A percentile compares a stretch with the other conserved stretches of the same genome.
phyloP scores from a whole-genome alignment of 2,797 vertebrate genomes.

The Bradypodion pumilum region DNA sequence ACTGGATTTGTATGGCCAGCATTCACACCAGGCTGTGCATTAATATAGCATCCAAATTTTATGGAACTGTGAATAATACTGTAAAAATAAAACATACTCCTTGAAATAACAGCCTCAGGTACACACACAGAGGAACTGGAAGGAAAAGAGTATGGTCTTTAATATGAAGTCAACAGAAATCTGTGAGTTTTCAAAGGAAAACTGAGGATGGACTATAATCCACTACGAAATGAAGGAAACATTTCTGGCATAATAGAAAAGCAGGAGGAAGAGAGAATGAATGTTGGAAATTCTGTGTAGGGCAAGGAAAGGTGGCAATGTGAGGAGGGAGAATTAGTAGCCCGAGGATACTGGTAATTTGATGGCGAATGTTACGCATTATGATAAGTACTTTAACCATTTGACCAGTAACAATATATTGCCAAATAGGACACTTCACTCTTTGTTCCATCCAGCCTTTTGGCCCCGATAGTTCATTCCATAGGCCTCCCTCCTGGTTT shows the following conservation, averaged over 20 bases:
- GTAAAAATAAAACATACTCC: not conserved
- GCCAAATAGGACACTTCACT: not conserved
- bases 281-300: not conserved
- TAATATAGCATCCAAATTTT: not conserved
- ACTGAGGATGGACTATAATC: too few relatives aligned
- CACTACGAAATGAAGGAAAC: not conserved
- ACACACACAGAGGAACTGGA: not conserved
- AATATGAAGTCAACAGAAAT: not conserved
- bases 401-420: not conserved
- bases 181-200: not conserved
- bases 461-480: not conserved
- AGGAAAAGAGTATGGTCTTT: not conserved
- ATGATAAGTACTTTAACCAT: not conserved
- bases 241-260: not conserved
- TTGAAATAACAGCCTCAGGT: not conserved
- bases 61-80: not conserved
- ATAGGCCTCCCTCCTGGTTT: not conserved
- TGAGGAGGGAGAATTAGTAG: not conserved
- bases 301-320: not conserved
- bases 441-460: not conserved
- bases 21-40: constrained; percentile 1
- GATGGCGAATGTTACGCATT: not conserved
- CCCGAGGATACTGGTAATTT: not conserved
- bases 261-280: too few relatives aligned
- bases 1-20: not conserved